Conservation (phyloP, 1,140 invertebrate species). For the Tetramorium parvispinum region DNA sequence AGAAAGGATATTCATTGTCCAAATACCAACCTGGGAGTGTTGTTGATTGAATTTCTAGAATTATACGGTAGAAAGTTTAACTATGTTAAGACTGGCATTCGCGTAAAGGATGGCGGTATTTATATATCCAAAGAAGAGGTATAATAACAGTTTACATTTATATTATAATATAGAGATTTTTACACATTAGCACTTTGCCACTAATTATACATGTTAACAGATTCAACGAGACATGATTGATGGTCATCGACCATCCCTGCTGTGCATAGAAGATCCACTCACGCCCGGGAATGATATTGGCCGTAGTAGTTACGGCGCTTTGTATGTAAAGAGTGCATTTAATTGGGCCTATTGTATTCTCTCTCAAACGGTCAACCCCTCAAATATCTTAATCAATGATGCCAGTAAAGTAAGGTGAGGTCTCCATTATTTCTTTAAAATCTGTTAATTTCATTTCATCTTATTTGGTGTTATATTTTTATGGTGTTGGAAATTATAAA, state of each 20-base stretch:
- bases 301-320: constrained; percentile 96
- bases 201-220: constrained; percentile 74
- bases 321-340: constrained; percentile 97
- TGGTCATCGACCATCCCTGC: constrained; percentile 95
- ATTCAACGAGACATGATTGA: constrained; percentile 96
- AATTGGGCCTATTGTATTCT: constrained; percentile 97
- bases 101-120: constrained; percentile 96
- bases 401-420: constrained; percentile 85
- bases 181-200: neutral
- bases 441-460: neutral
- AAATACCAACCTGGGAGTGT: constrained; percentile 94
- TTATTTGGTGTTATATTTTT: neutral
- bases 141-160: constrained; percentile 19
- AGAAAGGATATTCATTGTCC: constrained; percentile 88
- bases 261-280: constrained; percentile 99
- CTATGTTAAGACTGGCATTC: constrained; percentile 97
- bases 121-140: constrained; percentile 98
- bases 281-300: constrained; percentile 98
- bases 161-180: neutral
- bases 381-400: constrained; percentile 87
- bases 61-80: constrained; percentile 98
- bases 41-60: constrained; percentile 99
- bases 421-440: neutral
- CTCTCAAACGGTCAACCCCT: constrained; percentile 91
- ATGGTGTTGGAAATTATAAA: neutral